Evolutionary conservation across 2,888 invertebrate species (phyloP), one percentile per base, ranked within the genome.

Genomic region (Branchipolynoe longqiensis): DNA sequence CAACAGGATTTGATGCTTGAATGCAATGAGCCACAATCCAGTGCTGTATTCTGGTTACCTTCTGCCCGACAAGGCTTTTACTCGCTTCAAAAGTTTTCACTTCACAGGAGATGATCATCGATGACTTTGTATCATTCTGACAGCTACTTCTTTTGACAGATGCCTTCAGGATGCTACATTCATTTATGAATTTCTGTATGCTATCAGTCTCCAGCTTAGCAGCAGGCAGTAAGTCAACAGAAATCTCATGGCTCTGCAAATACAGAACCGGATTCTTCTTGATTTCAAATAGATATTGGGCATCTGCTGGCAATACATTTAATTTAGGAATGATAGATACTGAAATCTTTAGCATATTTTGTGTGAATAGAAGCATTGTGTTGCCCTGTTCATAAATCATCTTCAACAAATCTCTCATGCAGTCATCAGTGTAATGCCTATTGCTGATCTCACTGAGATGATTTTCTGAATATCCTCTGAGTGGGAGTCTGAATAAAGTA

Each of bases 401-500:
- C 28, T 73, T 33, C 6, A 73, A 38, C 22, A 73, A 40, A 2
- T 73, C 73, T 40, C 36, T 12, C 14, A 41, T 33, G 28, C n/a
- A 25, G 2, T 73, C 36, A 25, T 38, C 28, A n/a, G 18, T 18
- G 25, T 73, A 73, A 18, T 14, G 1, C 3, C n/a, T 33, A 33
- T 41, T 28, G 36, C 41, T 73, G 38, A 73, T 73, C 22, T 73
- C 36, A 31, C 69, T 69, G 14, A 18, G 6, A n/a, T 3, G 4
- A 4, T 40, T 73, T 38, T 73, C 33, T 22, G 2, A 3, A 4
- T 33, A 14, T 22, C 73, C 73, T 6, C 93, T 87, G 22, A 93
- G 87, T 12, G 92, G 92, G 86, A 93, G 92, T 88, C 93, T 89
- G 86, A 93, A 92, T 58, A 93, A 38, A 14, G 92, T 92, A 36